These are phyloP conservation scores for Neuroterus valhalla DNA, from an alignment of 1,140 invertebrate genomes.

Conservation along the genomic window DNA sequence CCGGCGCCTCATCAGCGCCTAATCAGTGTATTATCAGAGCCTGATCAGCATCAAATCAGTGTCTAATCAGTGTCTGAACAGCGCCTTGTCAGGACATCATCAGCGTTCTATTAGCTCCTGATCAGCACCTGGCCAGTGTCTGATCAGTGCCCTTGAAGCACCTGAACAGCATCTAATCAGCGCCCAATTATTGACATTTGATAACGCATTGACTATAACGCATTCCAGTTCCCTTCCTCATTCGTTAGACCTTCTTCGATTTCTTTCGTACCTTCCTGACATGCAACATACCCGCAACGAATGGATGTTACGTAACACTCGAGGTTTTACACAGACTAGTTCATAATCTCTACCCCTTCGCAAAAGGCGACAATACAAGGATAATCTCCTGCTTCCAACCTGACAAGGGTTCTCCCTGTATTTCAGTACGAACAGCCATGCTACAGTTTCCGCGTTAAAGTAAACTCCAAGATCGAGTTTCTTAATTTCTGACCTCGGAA, in stretches of 20 bases:
- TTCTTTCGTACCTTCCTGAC: background rate
- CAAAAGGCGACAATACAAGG: constrained; percentile 34
- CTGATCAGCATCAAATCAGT: too few species aligned
- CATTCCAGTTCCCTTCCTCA: background rate
- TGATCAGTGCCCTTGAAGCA: too few species aligned
- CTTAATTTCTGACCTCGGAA: background rate
- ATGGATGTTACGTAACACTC: constrained; percentile 28
- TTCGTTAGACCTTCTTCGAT: background rate
- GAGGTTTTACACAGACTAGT: background rate
- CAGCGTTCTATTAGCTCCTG: too few species aligned
- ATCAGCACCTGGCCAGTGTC: too few species aligned
- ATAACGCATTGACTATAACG: too few species aligned
- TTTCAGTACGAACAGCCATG: constrained; percentile 18
- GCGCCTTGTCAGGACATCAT: too few species aligned
- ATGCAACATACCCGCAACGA: background rate
- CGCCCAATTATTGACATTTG: too few species aligned
- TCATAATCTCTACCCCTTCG: constrained; percentile 8
- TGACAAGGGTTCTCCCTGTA: constrained; percentile 4
- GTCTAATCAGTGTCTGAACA: too few species aligned
- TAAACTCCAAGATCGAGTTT: background rate
- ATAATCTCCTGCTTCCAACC: constrained; percentile 29
- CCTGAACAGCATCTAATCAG: too few species aligned
- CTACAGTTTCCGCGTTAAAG: constrained; percentile 2
- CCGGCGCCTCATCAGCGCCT: too few species aligned
- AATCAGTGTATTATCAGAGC: too few species aligned